Evolutionary conservation across 2,797 vertebrate genomes (phyloP), one percentile per base, ranked within the genome.

Genomic region (Lagorchestes hirsutus): DNA sequence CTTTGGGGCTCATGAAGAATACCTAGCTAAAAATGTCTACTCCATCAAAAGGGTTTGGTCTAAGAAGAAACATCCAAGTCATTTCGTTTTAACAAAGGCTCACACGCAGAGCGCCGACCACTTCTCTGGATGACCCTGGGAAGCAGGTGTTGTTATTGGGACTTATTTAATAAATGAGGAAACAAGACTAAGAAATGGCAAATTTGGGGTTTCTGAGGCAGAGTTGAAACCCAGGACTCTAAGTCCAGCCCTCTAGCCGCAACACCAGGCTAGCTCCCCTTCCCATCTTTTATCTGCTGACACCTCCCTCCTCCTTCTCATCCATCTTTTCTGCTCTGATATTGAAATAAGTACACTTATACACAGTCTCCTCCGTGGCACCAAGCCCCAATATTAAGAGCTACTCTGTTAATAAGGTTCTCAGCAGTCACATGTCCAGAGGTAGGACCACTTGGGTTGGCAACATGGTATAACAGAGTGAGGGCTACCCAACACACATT

Each of bases 11-110:
- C 67, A 55, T 93, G 95, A 74, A 93, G 92, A 55, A 54, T 93
- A 95, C 57, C 93, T 6, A 95, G n/a, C 50, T 93, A 95, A 97
- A 74, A 28, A 24, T 67, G 67, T 74, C 93, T 92, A 95, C 93
- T 92, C 59, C 91, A 12, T 54, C 91, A 87, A 94, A 93, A 93
- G 9, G 0, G n/a, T 74, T n/a, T 18, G 2, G n/a, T 40, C n/a
- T 40, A 40, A 74, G 67, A 74, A 0, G 67, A 40, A 74, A 22
- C 5, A n/a, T 22, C 34, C 34, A 22, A 22, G 67, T 5, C 34
- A 40, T 40, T 74, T 40, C 16, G 1, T 2, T 22, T 40, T 22
- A 40, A 16, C 62, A n/a, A 34, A 0, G 1, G 59, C 13, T n/a
- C 62, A 67, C 62, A 62, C 31, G 18, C 4, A 16, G 62, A 67